Conservation (phyloP, 2,113 vertebrate genomes). For the Toxostoma redivivum region DNA sequence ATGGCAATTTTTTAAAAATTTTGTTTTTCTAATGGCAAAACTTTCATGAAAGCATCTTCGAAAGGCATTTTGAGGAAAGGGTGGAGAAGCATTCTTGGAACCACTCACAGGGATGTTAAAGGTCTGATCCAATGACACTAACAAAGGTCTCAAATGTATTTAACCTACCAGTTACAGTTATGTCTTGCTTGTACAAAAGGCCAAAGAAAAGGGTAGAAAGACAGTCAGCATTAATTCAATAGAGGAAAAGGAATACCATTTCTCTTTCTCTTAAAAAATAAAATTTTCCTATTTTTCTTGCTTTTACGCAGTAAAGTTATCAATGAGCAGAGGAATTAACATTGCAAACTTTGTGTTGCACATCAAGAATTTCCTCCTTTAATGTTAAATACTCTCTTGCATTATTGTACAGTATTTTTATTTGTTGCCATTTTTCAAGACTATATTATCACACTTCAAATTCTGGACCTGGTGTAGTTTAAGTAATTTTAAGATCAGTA, state of each 20-base stretch:
- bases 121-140: background rate
- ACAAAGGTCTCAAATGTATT: background rate
- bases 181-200: background rate
- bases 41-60: background rate
- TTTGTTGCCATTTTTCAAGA: background rate
- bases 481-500: background rate
- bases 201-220: background rate
- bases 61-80: background rate
- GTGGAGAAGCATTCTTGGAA: background rate
- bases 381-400: background rate
- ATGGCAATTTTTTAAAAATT: background rate
- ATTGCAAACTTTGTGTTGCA: background rate
- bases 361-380: background rate
- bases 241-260: background rate
- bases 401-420: background rate
- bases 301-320: background rate
- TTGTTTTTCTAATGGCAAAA: background rate
- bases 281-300: background rate
- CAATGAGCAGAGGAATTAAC: background rate
- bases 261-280: background rate
- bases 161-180: background rate
- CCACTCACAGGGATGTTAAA: background rate
- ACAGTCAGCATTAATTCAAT: background rate
- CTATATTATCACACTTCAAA: background rate
- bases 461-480: background rate